A percentile compares a stretch with the other conserved stretches of the same genome.
These are phyloP conservation scores for Heteronetta atricapilla DNA, from an alignment of 2,113 vertebrate species.

Conservation along the genomic window DNA sequence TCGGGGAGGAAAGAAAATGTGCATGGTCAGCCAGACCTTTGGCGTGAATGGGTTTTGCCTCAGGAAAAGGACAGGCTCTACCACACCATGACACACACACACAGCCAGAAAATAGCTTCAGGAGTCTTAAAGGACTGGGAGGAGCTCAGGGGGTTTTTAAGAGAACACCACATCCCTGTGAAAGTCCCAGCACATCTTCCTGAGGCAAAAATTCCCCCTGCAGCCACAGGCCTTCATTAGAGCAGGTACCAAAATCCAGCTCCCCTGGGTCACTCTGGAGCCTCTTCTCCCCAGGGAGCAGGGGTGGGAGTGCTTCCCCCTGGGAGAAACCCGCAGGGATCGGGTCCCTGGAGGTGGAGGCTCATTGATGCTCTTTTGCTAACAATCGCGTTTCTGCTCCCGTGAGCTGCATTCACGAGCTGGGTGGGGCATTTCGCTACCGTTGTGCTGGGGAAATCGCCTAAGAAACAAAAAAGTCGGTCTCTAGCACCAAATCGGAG, in stretches of 20 bases:
- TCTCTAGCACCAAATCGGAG: not conserved
- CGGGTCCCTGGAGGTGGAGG: not conserved
- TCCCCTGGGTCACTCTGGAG: not conserved
- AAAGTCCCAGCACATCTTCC: not conserved
- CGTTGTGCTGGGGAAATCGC: not conserved
- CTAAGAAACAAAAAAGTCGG: not conserved
- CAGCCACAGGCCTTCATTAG: not conserved
- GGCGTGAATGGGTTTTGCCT: not conserved
- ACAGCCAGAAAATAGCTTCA: not conserved
- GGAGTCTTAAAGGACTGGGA: not conserved
- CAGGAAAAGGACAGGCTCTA: not conserved
- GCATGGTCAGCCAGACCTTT: not conserved
- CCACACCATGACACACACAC: not conserved
- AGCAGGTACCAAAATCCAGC: not conserved
- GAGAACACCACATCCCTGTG: not conserved
- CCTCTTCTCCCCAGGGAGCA: not conserved
- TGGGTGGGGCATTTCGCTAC: slow-evolving; percentile 62
- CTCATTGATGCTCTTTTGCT: not conserved
- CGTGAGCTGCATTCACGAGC: slow-evolving; percentile 28
- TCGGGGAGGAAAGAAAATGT: not conserved
- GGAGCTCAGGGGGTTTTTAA: not conserved
- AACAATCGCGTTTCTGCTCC: not conserved
- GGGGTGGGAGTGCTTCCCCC: not conserved
- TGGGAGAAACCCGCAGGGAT: not conserved
- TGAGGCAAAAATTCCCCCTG: not conserved